Percentiles rank a stretch among this genome's conserved stretches.
phyloP scores from a whole-genome alignment of 2,797 vertebrate genomes.

The Salmo trutta region DNA sequence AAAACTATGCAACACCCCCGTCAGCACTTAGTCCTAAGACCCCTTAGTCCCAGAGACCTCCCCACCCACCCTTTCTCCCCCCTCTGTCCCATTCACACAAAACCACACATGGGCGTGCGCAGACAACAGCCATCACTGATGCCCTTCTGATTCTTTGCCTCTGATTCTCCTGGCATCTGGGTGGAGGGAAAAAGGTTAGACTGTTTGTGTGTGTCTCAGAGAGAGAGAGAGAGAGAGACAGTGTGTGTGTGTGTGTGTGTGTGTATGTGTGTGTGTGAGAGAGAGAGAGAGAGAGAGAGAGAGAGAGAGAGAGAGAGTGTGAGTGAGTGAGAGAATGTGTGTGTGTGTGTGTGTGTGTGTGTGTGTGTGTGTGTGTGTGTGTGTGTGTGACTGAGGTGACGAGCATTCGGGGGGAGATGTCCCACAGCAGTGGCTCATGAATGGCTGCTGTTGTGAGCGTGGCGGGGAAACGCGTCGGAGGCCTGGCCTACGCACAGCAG shows the following conservation, averaged over 20 bases:
- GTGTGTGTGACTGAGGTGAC: slow-evolving; percentile 56
- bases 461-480: slow-evolving; percentile 86
- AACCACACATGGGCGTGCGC: slow-evolving; percentile 69
- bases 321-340: not conserved
- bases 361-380: slow-evolving; percentile 4
- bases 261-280: slow-evolving; percentile 24
- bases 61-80: slow-evolving; percentile 39
- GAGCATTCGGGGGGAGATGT: slow-evolving; percentile 82
- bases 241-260: slow-evolving; percentile 5
- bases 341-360: not conserved
- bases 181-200: slow-evolving; percentile 44
- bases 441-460: slow-evolving; percentile 87
- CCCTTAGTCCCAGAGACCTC: slow-evolving; percentile 59
- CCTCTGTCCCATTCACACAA: slow-evolving; percentile 42
- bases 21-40: slow-evolving; percentile 30
- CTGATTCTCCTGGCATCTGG: slow-evolving; percentile 62
- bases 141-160: slow-evolving; percentile 64
- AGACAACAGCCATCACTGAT: slow-evolving; percentile 72
- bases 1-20: slow-evolving; percentile 68
- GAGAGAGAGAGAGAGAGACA: slow-evolving; percentile 27
- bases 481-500: slow-evolving; percentile 86
- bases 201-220: slow-evolving; percentile 13
- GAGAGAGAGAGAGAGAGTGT: slow-evolving; percentile 3
- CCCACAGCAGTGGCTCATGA: slow-evolving; percentile 82
- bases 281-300: slow-evolving; percentile 22